Evolutionary conservation across 2,888 invertebrate genomes (phyloP).

Genomic region (Prostheceraeus crozeri): DNA sequence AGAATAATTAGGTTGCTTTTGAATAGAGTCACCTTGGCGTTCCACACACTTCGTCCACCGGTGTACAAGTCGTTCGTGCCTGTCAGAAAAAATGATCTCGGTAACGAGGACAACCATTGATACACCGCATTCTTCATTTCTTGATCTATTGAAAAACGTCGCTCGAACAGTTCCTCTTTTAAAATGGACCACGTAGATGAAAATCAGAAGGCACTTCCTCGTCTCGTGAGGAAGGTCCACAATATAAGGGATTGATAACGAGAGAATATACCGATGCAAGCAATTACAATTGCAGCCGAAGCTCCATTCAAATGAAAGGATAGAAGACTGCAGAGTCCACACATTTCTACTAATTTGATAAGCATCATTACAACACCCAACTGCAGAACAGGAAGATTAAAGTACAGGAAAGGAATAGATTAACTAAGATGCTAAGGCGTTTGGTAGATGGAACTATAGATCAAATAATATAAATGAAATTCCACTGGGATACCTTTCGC

Average conservation of each 20-base stretch:
- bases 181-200: too few relatives aligned
- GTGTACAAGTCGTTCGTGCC: too few relatives aligned
- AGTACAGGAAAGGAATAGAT: slow-evolving; percentile 70
- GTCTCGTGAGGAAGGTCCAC: slow-evolving; percentile 80
- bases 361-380: slow-evolving; percentile 55
- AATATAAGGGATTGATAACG: background rate
- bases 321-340: slow-evolving; percentile 76
- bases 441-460: slow-evolving; percentile 75
- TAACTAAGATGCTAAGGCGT: slow-evolving; percentile 67
- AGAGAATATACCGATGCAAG: slow-evolving; percentile 65
- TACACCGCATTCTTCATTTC: too few relatives aligned
- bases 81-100: too few relatives aligned
- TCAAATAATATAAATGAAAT: slow-evolving; percentile 92
- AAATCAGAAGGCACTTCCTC: too few relatives aligned
- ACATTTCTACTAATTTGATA: slow-evolving; percentile 66
- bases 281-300: slow-evolving; percentile 76
- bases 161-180: too few relatives aligned
- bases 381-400: slow-evolving; percentile 58
- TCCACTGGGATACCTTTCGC: slow-evolving; percentile 87
- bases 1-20: too few relatives aligned
- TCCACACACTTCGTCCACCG: too few relatives aligned
- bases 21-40: too few relatives aligned
- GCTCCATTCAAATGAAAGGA: slow-evolving; percentile 80
- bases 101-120: too few relatives aligned
- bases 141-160: too few relatives aligned